A percentile compares a stretch with the other conserved stretches of the same genome.
These are phyloP conservation scores for Prochilodus magdalenae DNA, from an alignment of 2,113 vertebrate species.

Conservation along the genomic window DNA sequence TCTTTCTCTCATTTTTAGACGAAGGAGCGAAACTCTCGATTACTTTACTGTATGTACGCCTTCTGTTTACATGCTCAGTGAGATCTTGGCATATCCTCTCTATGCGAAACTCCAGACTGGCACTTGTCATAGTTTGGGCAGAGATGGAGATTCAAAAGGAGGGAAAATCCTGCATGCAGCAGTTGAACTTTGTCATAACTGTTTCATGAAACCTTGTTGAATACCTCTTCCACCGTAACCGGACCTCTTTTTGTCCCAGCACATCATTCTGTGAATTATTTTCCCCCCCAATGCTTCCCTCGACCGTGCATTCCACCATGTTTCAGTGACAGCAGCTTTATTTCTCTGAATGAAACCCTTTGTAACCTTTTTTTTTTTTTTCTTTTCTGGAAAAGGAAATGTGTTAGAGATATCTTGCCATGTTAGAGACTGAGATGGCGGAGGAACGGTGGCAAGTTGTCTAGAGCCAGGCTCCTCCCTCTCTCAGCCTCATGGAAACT, in stretches of 20 bases:
- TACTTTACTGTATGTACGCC: constrained; percentile 17
- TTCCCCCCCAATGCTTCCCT: neutral
- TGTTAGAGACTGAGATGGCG: constrained; percentile 48
- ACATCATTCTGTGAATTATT: constrained; percentile 19
- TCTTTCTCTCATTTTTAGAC: neutral
- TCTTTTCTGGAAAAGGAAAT: constrained; percentile 28
- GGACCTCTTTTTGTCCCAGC: constrained; percentile 48
- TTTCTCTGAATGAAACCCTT: constrained; percentile 24
- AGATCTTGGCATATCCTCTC: neutral
- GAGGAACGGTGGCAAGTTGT: neutral
- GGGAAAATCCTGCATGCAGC: neutral
- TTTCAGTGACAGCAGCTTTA: neutral
- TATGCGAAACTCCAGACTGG: neutral
- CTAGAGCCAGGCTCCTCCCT: constrained; percentile 4
- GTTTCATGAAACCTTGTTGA: constrained; percentile 32
- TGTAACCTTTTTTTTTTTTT: constrained; percentile 35
- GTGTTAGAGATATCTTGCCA: constrained; percentile 30
- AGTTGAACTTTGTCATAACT: constrained; percentile 25
- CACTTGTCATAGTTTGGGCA: neutral
- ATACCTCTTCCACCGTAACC: constrained; percentile 47
- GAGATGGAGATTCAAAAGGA: neutral
- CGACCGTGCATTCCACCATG: neutral
- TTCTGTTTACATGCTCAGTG: constrained; percentile 8
- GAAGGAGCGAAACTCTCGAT: neutral
- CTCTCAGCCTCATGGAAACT: constrained; percentile 25